Base-by-base conservation (phyloP, 2,113 vertebrate genomes). In the Leucopternis melanops region DNA sequence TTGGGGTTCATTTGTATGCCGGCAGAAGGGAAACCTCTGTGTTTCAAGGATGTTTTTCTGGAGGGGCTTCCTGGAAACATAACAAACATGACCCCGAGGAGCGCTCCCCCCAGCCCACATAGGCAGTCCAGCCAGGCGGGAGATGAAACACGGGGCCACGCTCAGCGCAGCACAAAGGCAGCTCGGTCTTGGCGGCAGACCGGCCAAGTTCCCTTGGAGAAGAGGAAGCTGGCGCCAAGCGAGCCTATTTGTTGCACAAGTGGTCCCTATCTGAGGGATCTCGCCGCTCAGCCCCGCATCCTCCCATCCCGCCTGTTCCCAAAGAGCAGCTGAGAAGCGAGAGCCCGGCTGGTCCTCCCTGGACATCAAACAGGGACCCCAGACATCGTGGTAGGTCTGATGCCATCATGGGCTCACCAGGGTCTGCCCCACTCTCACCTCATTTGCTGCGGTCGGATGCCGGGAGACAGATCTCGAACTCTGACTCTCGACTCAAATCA, bases 1-100 rank as follows among this genome's bases (percentile, higher is more conserved):
- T 97, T 92, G 91, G 96, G 93, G 57, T 92, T 96, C 92, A 95
- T 97, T 97, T 97, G 93, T 97, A 65, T 90, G 95, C 91, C 40
- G 65, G 89, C 95, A 95, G 97, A 97, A 96, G 94, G 90, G 94
- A 96, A 93, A 94, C 87, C 92, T 97, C 93, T 94, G 91, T 95
- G 81, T 86, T 96, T 87, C 85, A 31, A 96, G 95, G 79, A 95
- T 96, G 88, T 92, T 94, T 93, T 97, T 93, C 95, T 92, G 91
- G 91, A 96, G 92, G 81, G 91, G 93, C 91, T 92, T 95, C 95
- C 88, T 96, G 93, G 97, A 97, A 97, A 95, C 93, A 96, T 69
- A 97, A 97, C 97, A 97, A 97, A 97, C 93, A 90, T 96, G 96
- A 94, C 95, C 94, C 92, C 45, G 26, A 82, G 89, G 72, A 85